Evolutionary conservation across 2,797 vertebrate species (phyloP).

Genomic region (Falco rusticolus): DNA sequence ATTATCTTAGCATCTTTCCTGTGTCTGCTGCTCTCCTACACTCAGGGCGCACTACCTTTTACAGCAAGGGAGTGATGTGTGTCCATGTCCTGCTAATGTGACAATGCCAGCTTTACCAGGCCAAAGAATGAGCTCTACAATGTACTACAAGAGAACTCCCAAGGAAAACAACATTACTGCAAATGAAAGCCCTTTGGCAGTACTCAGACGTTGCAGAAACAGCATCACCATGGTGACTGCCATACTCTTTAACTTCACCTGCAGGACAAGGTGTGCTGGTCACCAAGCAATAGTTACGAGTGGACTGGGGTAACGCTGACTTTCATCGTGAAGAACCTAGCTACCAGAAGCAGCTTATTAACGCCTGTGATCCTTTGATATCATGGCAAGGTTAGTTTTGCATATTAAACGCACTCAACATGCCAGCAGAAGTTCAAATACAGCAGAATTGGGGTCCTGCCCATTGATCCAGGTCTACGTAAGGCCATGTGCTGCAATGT

Average conservation of each 20-base stretch:
- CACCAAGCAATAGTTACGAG: neutral
- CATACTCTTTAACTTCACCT: neutral
- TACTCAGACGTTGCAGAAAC: neutral
- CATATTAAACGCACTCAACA: neutral
- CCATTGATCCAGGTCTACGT: neutral
- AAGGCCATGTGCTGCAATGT: neutral
- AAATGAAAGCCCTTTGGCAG: neutral
- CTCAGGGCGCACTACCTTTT: too few relatives aligned
- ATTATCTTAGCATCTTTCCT: neutral
- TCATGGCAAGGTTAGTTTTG: neutral
- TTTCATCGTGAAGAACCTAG: neutral
- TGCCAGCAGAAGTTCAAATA: neutral
- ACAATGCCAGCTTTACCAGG: accelerated
- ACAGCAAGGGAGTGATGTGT: accelerated
- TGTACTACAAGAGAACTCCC: neutral
- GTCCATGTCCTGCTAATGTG: too few relatives aligned
- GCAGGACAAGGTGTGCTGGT: neutral
- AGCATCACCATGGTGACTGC: neutral
- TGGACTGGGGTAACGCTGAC: neutral
- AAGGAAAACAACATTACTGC: neutral
- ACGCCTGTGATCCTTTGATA: neutral
- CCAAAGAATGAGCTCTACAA: neutral
- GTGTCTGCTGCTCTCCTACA: neutral
- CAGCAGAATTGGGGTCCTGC: neutral
- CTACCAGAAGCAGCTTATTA: neutral